Percentiles rank a stretch among this genome's conserved stretches.
Evolutionary conservation across 2,113 vertebrate genomes (phyloP).

Genomic region (Neotoma lepida): DNA sequence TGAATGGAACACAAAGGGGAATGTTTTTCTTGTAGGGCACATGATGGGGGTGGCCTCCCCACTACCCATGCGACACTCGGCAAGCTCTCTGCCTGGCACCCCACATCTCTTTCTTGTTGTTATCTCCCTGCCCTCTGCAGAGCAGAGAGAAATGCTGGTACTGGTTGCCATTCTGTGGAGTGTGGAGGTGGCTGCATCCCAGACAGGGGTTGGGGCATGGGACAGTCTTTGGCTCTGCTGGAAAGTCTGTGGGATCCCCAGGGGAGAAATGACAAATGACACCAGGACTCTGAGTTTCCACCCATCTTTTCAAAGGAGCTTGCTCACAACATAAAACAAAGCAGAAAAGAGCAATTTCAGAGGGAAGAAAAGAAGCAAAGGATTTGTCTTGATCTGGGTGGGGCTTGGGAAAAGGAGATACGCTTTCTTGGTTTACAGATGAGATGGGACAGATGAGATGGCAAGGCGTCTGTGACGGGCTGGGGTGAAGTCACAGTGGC

Average conservation of each 20-base stretch:
- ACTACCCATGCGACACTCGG: not conserved
- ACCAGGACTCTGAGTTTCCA: accelerated
- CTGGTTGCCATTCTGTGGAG: accelerated
- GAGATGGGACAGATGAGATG: not conserved
- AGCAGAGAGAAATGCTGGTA: accelerated
- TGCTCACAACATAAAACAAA: not conserved
- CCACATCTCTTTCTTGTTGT: not conserved
- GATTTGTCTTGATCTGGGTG: not conserved
- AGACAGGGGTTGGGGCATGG: not conserved
- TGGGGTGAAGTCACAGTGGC: accelerated
- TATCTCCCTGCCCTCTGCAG: not conserved
- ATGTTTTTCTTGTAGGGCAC: slow-evolving; percentile 54
- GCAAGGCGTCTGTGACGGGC: accelerated
- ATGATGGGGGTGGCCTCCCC: not conserved
- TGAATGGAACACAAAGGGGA: slow-evolving; percentile 43
- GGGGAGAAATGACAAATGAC: not conserved
- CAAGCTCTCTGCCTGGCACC: slow-evolving; percentile 61
- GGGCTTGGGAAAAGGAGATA: not conserved
- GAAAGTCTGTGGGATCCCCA: not conserved
- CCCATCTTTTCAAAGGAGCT: not conserved
- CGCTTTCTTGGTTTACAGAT: not conserved
- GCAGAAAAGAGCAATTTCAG: not conserved
- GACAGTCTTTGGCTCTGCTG: not conserved
- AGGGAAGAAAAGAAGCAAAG: not conserved
- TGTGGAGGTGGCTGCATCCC: accelerated